Evolutionary conservation across 2,797 vertebrate genomes (phyloP).

Genomic region (Lophotriccus pileatus): DNA sequence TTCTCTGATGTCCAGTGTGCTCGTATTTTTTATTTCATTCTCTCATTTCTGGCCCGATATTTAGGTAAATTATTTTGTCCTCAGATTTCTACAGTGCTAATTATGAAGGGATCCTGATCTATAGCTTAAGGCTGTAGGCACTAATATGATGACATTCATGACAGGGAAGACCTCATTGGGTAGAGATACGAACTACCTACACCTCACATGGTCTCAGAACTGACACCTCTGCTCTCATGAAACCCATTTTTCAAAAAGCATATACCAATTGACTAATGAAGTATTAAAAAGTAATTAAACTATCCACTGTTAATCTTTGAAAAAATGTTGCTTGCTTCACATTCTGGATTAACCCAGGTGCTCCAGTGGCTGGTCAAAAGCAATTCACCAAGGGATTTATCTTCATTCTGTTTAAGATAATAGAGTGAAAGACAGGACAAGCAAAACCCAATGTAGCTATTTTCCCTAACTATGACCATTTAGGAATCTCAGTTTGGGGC

Average conservation of each 20-base stretch:
- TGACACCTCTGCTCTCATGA: not conserved
- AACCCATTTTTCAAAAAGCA: not conserved
- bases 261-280: not conserved
- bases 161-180: not conserved
- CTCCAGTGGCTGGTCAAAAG: not conserved
- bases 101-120: not conserved
- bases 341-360: not conserved
- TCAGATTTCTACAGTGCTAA: not conserved
- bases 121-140: not conserved
- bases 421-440: not conserved
- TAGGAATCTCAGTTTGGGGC: not conserved
- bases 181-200: not conserved
- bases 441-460: not conserved
- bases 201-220: not conserved
- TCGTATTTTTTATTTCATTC: not conserved
- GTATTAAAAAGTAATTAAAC: not conserved
- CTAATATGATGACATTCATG: not conserved
- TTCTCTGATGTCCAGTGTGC: not conserved
- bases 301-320: not conserved
- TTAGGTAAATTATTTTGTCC: not conserved
- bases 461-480: not conserved
- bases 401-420: not conserved
- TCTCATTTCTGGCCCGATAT: not conserved
- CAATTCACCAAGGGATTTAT: not conserved
- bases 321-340: not conserved